Conservation (phyloP, 2,888 invertebrate species). For the Nipponacmea schrenckii region DNA sequence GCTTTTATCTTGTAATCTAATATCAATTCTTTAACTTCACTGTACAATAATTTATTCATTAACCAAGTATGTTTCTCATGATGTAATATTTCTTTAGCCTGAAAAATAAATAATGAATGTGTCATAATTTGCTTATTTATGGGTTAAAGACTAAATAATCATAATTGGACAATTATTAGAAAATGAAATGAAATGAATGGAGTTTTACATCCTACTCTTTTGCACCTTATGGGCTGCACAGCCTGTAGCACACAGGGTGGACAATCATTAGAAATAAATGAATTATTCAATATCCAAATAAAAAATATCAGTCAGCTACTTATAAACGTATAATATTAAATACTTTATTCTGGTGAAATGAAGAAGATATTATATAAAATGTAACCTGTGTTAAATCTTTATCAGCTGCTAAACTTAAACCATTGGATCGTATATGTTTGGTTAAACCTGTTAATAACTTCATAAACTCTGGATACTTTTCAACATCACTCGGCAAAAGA, state of each 20-base stretch:
- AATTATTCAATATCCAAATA: too few relatives aligned
- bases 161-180: too few relatives aligned
- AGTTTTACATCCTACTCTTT: too few relatives aligned
- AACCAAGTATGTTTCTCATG: conserved; percentile 58
- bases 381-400: conserved; percentile 41
- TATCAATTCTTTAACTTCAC: conserved; percentile 52
- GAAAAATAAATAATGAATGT: conserved; percentile 11
- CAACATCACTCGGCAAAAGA: conserved; percentile 37
- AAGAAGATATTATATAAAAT: not conserved
- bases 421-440: conserved; percentile 36
- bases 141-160: too few relatives aligned
- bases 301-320: too few relatives aligned
- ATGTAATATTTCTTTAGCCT: conserved; percentile 52
- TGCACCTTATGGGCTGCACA: too few relatives aligned
- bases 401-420: conserved; percentile 30
- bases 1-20: conserved; percentile 52
- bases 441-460: conserved; percentile 39
- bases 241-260: too few relatives aligned
- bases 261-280: too few relatives aligned
- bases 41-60: conserved; percentile 49
- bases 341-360: not conserved
- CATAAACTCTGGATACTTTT: conserved; percentile 45
- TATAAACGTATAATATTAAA: too few relatives aligned
- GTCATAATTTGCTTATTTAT: too few relatives aligned
- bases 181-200: too few relatives aligned